Evolutionary conservation across 2,113 vertebrate species (phyloP), one percentile per base, ranked within the genome.

Genomic region (Solea senegalensis): DNA sequence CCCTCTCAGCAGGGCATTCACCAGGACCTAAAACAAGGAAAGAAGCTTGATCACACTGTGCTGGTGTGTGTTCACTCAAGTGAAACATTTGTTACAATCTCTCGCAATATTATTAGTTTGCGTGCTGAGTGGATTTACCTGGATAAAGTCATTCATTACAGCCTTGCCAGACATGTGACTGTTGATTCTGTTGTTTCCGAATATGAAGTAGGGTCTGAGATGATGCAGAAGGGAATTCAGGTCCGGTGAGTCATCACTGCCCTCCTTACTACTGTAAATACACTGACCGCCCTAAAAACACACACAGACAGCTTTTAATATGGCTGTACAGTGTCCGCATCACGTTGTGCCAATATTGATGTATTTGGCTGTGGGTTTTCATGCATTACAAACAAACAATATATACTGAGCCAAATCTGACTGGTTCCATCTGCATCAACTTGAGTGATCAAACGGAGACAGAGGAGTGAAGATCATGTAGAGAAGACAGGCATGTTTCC

Each of bases 241-340:
- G 88, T 99, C 97, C 14, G 91, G 92, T 0, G 88, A 88, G 0
- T 93, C 92, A 54, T 97, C 95, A 14, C 93, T 94, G 40, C 95
- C 95, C 28, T 98, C 97, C 63, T 92, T 94, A 72, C 96, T 96
- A 86, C 96, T 96, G 76, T 97, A 99, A 43, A 99, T 96, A 82
- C 97, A 93, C 82, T 97, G 95, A 10, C 97, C 98, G 0, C 97
- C 98, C 98, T 99, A 62, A 79, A 60, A 58, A 53, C 2, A 69
- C n/a, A 80, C 9, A 82, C 12, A 56, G 13, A 76, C 0, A 43
- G 2, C 8, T 5, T 27, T 14, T 2, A 53, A 9, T 27, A 10
- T 12, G 51, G 51, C 10, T 53, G 1, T 26, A 26, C 21, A 54
- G 11, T 8, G 10, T 54, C 26, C 4, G 10, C 8, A 44, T 44